A percentile compares a stretch with the other conserved stretches of the same genome.
Evolutionary conservation across 2,888 invertebrate genomes (phyloP).

Genomic region (Eupithecia abbreviata): DNA sequence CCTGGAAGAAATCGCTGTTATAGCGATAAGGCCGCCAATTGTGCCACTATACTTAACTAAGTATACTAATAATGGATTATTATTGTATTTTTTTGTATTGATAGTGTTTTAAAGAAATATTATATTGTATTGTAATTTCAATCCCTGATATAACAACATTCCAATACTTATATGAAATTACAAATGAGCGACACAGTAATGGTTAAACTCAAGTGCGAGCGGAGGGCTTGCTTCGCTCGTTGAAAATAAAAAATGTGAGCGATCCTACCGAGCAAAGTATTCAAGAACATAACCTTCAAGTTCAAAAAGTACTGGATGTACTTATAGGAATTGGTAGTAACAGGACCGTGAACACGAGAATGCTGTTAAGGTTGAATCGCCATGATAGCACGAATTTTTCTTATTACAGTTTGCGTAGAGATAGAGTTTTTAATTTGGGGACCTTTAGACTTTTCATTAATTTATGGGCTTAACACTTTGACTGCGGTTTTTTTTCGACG

Average conservation of each 20-base stretch:
- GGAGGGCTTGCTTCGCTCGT: not conserved
- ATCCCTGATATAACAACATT: too few species aligned
- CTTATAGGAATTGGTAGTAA: not conserved
- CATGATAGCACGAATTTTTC: not conserved
- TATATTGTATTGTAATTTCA: too few species aligned
- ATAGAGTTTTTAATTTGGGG: not conserved
- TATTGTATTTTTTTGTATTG: too few species aligned
- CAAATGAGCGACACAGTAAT: not conserved
- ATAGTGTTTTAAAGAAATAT: too few species aligned
- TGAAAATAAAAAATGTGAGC: not conserved
- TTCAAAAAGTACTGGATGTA: not conserved
- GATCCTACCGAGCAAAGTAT: not conserved
- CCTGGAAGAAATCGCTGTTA: too few species aligned
- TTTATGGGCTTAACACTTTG: too few species aligned
- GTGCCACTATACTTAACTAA: too few species aligned
- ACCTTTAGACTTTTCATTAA: too few species aligned
- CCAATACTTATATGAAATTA: too few species aligned
- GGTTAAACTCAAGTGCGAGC: not conserved
- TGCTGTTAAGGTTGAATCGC: slow-evolving; percentile 1
- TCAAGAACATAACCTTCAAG: slow-evolving; percentile 7
- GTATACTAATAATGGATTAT: too few species aligned
- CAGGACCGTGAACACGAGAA: not conserved
- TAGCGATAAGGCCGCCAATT: too few species aligned
- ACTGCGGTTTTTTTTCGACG: too few species aligned
- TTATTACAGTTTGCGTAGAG: not conserved